A percentile compares a stretch with the other conserved stretches of the same genome.
Evolutionary conservation across 2,888 invertebrate species (phyloP).

Genomic region (Nowickia ferox): DNA sequence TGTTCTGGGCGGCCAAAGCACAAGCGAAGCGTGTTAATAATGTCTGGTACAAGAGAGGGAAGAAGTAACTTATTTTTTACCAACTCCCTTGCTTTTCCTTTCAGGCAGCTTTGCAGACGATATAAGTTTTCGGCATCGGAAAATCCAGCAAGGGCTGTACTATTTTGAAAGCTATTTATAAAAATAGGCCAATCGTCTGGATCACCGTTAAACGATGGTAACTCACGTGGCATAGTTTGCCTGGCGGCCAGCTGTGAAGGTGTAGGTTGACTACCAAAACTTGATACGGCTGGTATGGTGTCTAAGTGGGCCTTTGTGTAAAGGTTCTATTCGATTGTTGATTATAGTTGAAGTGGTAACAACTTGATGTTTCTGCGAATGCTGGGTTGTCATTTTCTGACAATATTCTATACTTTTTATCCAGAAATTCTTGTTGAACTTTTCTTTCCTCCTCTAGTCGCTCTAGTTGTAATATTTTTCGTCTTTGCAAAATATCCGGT

Average conservation of each 20-base stretch:
- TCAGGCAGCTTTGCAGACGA: too few relatives aligned
- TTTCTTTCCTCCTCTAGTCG: constrained; percentile 17
- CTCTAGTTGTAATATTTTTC: constrained; percentile 29
- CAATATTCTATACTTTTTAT: constrained; percentile 28
- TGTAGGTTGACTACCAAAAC: neutral
- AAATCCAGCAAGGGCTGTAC: too few relatives aligned
- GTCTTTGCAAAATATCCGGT: neutral
- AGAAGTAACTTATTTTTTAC: too few relatives aligned
- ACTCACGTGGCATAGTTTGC: neutral
- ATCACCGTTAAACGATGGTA: too few relatives aligned
- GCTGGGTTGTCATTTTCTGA: neutral
- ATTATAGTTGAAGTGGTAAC: neutral
- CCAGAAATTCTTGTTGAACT: constrained; percentile 23
- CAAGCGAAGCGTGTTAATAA: too few relatives aligned
- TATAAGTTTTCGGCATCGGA: too few relatives aligned
- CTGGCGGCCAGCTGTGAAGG: neutral
- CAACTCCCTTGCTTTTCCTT: too few relatives aligned
- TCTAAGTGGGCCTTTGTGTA: neutral
- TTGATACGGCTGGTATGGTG: neutral
- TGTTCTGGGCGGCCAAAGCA: too few relatives aligned
- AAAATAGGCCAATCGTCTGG: too few relatives aligned
- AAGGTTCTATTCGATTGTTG: neutral
- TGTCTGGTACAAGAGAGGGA: too few relatives aligned
- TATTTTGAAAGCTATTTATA: too few relatives aligned
- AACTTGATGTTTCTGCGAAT: neutral